phyloP scores from a whole-genome alignment of 1,140 invertebrate genomes.

The Aphelenchoides besseyi region DNA sequence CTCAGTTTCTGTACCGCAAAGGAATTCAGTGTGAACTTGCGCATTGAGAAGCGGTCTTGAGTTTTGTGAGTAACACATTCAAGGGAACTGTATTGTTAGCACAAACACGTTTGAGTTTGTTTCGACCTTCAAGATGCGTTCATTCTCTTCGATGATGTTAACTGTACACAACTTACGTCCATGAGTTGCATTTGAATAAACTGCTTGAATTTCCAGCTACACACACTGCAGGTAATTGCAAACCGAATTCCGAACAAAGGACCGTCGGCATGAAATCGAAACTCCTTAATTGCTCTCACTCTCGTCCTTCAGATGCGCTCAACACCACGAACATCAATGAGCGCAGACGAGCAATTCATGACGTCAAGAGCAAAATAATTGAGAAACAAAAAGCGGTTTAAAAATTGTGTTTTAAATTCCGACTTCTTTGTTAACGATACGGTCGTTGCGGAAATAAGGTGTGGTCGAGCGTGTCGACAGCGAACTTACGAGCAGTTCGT shows the following conservation, averaged over 20 bases:
- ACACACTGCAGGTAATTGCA: no score
- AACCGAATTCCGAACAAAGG: no score
- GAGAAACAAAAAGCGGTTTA: neutral
- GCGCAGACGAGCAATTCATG: neutral
- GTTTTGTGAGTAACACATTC: neutral
- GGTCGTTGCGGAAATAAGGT: neutral
- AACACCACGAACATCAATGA: neutral
- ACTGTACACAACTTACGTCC: no score
- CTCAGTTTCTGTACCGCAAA: no score
- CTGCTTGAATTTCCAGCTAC: no score
- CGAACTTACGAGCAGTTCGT: neutral
- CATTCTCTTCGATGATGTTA: no score
- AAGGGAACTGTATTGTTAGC: neutral
- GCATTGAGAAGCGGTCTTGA: no score
- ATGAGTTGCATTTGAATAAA: no score
- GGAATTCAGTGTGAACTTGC: no score
- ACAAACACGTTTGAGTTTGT: no score
- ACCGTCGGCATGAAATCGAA: no score
- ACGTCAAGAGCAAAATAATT: neutral
- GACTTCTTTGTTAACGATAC: neutral
- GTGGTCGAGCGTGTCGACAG: neutral
- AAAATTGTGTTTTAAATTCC: neutral
- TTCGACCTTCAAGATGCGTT: no score
- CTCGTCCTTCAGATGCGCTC: neutral
- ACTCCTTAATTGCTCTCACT: neutral